A percentile compares a stretch with the other conserved stretches of the same genome.
Conservation (phyloP, 2,797 vertebrate species). For the Ctenosaura bakeri region DNA sequence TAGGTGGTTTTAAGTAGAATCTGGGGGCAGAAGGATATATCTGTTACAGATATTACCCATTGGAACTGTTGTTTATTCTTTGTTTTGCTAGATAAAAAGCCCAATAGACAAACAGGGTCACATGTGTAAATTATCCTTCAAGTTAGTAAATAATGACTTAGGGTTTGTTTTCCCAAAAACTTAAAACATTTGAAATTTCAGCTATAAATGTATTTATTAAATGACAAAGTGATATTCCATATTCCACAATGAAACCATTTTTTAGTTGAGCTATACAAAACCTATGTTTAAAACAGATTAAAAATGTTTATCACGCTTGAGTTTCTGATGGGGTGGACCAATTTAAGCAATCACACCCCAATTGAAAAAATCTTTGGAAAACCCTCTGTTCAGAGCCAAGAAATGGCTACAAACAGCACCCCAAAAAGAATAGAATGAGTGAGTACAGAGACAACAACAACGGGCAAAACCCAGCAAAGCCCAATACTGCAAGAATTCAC, state of each 20-base stretch:
- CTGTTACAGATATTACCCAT: background rate
- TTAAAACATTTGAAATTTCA: background rate
- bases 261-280: conserved; percentile 15
- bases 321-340: background rate
- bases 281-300: background rate
- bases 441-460: too few species aligned
- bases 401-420: too few species aligned
- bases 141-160: conserved; percentile 16
- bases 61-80: conserved; percentile 2
- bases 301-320: background rate
- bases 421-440: too few species aligned
- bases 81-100: background rate
- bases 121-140: background rate
- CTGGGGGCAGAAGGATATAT: background rate
- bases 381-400: too few species aligned
- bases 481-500: background rate
- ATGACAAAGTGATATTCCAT: conserved; percentile 5
- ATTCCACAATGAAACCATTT: background rate
- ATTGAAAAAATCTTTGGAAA: too few species aligned
- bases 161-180: background rate
- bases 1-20: background rate
- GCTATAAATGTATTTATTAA: conserved; percentile 15
- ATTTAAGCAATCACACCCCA: too few species aligned
- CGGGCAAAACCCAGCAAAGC: too few species aligned
- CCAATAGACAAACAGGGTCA: background rate